These are phyloP conservation scores for Chironomus riparius DNA, from an alignment of 2,888 invertebrate species.

Conservation along the genomic window DNA sequence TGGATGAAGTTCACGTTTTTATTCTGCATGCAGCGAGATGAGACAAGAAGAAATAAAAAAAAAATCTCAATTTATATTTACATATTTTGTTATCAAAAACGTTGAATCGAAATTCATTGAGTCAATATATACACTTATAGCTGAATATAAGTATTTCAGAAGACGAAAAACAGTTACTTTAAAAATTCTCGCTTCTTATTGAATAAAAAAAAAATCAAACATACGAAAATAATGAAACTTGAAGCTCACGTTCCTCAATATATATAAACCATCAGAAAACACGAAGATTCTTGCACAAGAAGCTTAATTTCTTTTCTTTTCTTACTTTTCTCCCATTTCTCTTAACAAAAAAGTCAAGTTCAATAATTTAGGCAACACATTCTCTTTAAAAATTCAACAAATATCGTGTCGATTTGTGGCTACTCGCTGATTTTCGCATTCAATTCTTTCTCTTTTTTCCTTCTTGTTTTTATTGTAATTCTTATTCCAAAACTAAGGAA, in stretches of 20 bases:
- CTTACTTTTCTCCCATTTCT: background rate
- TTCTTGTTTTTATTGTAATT: background rate
- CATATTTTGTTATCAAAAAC: slow-evolving; percentile 4
- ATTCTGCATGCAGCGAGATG: background rate
- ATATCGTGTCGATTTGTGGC: background rate
- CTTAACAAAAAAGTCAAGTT: slow-evolving; percentile 3
- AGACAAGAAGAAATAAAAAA: background rate
- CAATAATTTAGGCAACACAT: slow-evolving; percentile 1
- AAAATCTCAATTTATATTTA: background rate
- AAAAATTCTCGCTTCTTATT: background rate
- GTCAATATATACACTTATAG: background rate
- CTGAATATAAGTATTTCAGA: background rate
- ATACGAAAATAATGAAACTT: background rate
- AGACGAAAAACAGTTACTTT: slow-evolving; percentile 3
- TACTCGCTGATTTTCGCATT: background rate
- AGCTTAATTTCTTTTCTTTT: background rate
- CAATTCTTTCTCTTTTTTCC: background rate
- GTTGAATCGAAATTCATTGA: slow-evolving; percentile 4
- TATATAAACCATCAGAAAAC: background rate
- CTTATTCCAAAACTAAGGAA: background rate
- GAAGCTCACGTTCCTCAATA: slow-evolving; percentile 4
- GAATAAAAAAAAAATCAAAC: background rate
- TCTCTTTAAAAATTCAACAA: background rate
- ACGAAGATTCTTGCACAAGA: background rate
- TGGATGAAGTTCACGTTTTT: background rate